A percentile compares a stretch with the other conserved stretches of the same genome.
Evolutionary conservation across 2,113 vertebrate species (phyloP).

Genomic region (Antennarius striatus): DNA sequence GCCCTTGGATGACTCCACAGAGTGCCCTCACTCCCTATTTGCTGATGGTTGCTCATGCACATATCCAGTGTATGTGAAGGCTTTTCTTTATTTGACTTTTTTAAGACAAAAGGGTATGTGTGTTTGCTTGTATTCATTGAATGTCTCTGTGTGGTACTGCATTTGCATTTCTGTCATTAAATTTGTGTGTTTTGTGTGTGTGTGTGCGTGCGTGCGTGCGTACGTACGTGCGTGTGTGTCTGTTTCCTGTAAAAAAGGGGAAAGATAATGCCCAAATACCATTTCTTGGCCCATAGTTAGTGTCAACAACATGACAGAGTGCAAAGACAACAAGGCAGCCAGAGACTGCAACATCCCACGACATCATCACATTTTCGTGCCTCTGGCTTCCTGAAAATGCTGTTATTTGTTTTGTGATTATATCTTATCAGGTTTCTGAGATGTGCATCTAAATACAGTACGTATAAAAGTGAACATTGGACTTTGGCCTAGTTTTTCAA

Average conservation of each 20-base stretch:
- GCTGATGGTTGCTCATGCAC: conserved; percentile 20
- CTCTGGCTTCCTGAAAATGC: too few species aligned
- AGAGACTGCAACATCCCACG: too few species aligned
- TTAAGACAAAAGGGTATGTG: not conserved
- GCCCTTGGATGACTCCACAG: conserved; percentile 58
- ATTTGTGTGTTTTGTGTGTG: not conserved
- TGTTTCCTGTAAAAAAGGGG: not conserved
- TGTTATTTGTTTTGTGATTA: too few species aligned
- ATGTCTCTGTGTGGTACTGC: not conserved
- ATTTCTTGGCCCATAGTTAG: not conserved
- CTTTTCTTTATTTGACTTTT: conserved; percentile 4
- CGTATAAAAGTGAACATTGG: too few species aligned
- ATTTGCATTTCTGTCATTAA: not conserved
- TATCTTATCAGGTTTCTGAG: too few species aligned
- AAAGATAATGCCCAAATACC: not conserved
- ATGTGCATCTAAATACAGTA: too few species aligned
- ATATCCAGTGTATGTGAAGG: conserved; percentile 9
- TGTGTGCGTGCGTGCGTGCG: not conserved
- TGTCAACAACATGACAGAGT: not conserved
- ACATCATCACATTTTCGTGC: too few species aligned
- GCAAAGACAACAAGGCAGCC: not conserved
- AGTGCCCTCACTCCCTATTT: conserved; percentile 36
- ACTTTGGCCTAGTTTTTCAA: too few species aligned
- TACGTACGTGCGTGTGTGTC: not conserved
- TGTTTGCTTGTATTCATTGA: not conserved